phyloP scores from a whole-genome alignment of 2,113 vertebrate genomes.

The Desmodus rotundus region DNA sequence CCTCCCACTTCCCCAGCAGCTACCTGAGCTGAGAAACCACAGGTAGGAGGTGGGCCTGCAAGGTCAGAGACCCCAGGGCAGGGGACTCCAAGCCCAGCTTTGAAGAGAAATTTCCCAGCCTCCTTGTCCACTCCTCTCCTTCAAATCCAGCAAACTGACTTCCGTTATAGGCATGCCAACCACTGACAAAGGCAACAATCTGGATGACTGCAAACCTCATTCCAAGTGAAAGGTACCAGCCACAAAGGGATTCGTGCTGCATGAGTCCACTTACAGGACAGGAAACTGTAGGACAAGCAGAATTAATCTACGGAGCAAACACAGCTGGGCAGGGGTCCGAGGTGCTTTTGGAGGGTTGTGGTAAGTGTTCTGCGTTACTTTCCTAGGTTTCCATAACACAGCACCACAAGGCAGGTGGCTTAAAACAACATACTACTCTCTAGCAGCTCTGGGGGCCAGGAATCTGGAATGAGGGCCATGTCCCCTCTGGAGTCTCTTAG shows the following conservation, averaged over 20 bases:
- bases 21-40: rapidly evolving
- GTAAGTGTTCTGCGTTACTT: neutral
- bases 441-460: neutral
- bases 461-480: neutral
- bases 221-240: neutral
- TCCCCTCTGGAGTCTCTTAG: too few relatives aligned
- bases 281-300: neutral
- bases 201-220: neutral
- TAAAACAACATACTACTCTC: neutral
- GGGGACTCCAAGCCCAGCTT: neutral
- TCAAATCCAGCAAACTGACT: neutral
- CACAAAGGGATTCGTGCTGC: neutral
- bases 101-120: neutral
- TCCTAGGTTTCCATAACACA: neutral
- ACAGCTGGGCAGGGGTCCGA: neutral
- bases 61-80: neutral
- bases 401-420: too few relatives aligned
- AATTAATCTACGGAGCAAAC: neutral
- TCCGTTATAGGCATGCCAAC: neutral
- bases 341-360: too few relatives aligned
- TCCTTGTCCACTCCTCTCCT: neutral
- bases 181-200: neutral
- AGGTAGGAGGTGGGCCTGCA: neutral
- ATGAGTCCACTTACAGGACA: neutral
- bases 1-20: neutral